Evolutionary conservation across 2,113 vertebrate genomes (phyloP).

Genomic region (Phrynosoma platyrhinos): DNA sequence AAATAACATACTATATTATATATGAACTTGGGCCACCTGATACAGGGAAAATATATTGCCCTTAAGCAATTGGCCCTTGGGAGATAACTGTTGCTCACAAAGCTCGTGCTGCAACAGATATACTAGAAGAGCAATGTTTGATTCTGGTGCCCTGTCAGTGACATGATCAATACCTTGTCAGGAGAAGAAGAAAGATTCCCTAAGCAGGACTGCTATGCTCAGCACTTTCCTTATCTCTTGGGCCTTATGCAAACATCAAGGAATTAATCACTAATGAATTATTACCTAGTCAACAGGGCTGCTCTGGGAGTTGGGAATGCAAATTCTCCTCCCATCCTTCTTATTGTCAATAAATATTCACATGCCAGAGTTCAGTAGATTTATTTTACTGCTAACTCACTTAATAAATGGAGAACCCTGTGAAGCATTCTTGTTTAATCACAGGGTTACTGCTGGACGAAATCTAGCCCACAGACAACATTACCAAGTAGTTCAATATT

Average conservation of each 20-base stretch:
- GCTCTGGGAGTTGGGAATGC: not conserved
- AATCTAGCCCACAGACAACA: not conserved
- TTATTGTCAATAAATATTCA: not conserved
- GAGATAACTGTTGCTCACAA: not conserved
- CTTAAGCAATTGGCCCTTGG: not conserved
- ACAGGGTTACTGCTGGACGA: not conserved
- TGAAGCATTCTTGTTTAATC: not conserved
- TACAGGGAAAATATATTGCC: not conserved
- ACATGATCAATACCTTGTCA: not conserved
- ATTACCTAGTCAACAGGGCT: not conserved
- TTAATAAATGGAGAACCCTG: not conserved
- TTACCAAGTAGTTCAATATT: no score
- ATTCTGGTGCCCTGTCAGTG: not conserved
- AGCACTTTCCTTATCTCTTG: not conserved
- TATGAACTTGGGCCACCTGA: not conserved
- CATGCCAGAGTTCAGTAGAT: not conserved
- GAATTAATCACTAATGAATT: not conserved
- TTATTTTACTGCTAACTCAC: not conserved
- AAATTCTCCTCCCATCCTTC: constrained; percentile 8
- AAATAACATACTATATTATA: not conserved
- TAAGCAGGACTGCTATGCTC: not conserved
- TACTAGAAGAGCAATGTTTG: not conserved
- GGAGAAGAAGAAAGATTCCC: not conserved
- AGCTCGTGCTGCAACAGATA: not conserved
- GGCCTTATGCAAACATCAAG: fast-evolving